Conservation (phyloP, 2,113 vertebrate species). For the Motacilla tschutschensis region DNA sequence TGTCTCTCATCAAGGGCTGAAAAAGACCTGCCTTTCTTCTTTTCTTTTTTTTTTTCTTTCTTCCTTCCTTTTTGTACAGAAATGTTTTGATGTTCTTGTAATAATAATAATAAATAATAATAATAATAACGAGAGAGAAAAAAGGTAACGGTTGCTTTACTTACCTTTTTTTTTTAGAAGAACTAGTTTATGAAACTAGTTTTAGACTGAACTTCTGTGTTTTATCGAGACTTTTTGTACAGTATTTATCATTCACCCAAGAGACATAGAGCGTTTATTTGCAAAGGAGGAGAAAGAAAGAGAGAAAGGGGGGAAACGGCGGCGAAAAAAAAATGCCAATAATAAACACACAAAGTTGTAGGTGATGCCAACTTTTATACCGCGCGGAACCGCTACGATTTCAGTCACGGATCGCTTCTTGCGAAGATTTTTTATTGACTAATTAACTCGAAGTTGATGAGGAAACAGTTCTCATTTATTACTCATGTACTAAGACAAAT, state of each 20-base stretch:
- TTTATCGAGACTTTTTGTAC: constrained; percentile 81
- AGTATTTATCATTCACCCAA: constrained; percentile 79
- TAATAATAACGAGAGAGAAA: constrained; percentile 54
- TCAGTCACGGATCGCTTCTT: constrained; percentile 21
- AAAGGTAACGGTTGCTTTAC: constrained; percentile 77
- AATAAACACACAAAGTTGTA: constrained; percentile 27
- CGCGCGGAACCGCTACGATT: constrained; percentile 21
- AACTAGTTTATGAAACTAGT: constrained; percentile 68
- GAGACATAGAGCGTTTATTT: constrained; percentile 59
- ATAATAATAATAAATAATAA: constrained; percentile 61
- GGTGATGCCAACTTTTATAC: constrained; percentile 75
- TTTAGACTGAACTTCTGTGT: constrained; percentile 72
- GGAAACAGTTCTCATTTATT: constrained; percentile 48
- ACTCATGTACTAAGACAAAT: constrained; percentile 51
- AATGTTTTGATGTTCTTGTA: constrained; percentile 85
- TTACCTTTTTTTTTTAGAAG: constrained; percentile 64
- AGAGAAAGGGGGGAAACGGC: neutral
- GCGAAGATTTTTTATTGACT: constrained; percentile 30
- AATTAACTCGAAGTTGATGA: constrained; percentile 33
- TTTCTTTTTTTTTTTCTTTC: neutral
- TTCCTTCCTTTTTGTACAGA: constrained; percentile 81
- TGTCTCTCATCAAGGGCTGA: no score
- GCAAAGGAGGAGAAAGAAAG: constrained; percentile 18
- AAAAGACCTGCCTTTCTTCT: no score
- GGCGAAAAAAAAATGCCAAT: neutral